Evolutionary conservation across 2,888 invertebrate species (phyloP), one percentile per base, ranked within the genome.

Genomic region (Dichetophora obliterata): DNA sequence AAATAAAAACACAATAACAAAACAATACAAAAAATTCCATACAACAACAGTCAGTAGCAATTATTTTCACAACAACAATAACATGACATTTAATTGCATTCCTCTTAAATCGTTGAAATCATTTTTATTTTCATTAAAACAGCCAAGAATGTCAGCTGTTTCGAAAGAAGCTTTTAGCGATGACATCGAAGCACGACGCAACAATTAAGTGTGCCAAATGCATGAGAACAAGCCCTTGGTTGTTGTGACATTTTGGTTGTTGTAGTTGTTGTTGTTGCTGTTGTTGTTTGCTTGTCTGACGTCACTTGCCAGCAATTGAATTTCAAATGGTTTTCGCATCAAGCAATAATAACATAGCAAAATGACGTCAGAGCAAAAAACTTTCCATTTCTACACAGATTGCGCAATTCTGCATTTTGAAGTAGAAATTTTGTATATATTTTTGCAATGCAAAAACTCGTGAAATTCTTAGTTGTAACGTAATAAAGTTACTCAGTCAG

Each of bases 11-110:
- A 8, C 16, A 63, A n/a, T 11, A 43, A 43, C 1, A 43, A 11
- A 43, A 43, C 11, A 43, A 43, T 1, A 34, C 31, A n/a, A 34
- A 27, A 63, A 34, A n/a, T 27, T 61, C 24, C 50, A 48, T 16
- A 50, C 27, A 50, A 48, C 48, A 22, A 68, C 50, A 48, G 14
- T 16, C 50, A 24, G 48, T 6, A 16, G 50, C 50, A 48, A n/a
- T 27, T 9, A 50, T 24, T 16, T 3, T 14, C 16, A 59, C 59
- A 43, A 37, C 59, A 59, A 59, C 59, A 50, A 65, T 31, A 63
- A 63, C 73, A 19, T 50, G 63, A 34, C 73, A 73, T 63, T 73
- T 73, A 63, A 63, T 73, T 73, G 73, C 65, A 73, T 63, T 73
- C 73, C 19, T 48, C 48, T 59, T 61, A 43, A 54, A 59, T 43